These are phyloP conservation scores for Lobophora halterata DNA, from an alignment of 2,888 invertebrate genomes.

Conservation along the genomic window DNA sequence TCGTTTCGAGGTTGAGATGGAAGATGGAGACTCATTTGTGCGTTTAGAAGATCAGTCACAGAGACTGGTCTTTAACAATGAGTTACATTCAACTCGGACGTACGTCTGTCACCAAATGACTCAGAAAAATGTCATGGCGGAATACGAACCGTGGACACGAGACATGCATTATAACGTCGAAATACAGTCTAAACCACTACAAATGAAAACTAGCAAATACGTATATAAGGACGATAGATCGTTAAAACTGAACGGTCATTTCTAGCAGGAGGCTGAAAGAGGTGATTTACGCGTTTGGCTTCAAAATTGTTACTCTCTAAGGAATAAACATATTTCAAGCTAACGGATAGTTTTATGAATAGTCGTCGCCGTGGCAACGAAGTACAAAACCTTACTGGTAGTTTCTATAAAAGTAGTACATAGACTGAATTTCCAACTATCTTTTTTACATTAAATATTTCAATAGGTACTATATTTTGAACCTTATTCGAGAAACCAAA, in stretches of 20 bases:
- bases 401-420: conserved; percentile 25
- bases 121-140: conserved; percentile 24
- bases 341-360: conserved; percentile 2
- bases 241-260: conserved; percentile 37
- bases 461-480: conserved; percentile 65
- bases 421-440: conserved; percentile 41
- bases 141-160: conserved; percentile 14
- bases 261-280: conserved; percentile 22
- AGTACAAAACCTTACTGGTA: neutral
- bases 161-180: conserved; percentile 37
- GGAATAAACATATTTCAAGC: neutral
- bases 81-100: conserved; percentile 33
- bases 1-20: conserved; percentile 43
- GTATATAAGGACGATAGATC: conserved; percentile 34
- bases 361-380: neutral
- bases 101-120: conserved; percentile 19
- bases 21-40: conserved; percentile 52
- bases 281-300: conserved; percentile 7
- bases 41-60: conserved; percentile 48
- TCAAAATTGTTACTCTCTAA: conserved; percentile 3
- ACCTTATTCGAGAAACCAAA: conserved; percentile 50
- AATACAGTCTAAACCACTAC: conserved; percentile 51
- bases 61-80: conserved; percentile 32
- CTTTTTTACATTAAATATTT: conserved; percentile 43
- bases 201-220: conserved; percentile 61